A percentile compares a stretch with the other conserved stretches of the same genome.
phyloP scores from a whole-genome alignment of 2,113 vertebrate genomes.

The Bufo gargarizans region DNA sequence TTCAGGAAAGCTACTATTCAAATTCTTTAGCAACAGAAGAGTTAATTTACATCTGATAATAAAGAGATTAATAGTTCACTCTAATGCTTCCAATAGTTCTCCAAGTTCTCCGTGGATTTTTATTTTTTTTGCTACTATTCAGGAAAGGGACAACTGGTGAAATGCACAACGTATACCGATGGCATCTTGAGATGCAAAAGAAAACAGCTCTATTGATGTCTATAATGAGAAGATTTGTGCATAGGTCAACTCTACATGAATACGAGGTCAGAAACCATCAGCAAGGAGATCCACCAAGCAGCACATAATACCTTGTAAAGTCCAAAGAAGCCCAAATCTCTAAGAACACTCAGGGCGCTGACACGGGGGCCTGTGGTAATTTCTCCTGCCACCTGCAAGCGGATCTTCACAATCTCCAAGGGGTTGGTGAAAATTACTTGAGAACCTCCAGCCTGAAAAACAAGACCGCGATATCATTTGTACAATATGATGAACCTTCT shows the following conservation, averaged over 20 bases:
- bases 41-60: neutral
- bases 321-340: conserved; percentile 94
- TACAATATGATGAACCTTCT: neutral
- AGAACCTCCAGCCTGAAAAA: conserved; percentile 89
- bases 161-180: neutral
- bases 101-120: neutral
- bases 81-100: neutral
- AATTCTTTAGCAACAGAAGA: neutral
- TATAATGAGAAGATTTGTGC: neutral
- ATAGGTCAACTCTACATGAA: neutral
- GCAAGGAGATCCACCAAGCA: no score
- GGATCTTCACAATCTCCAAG: conserved; percentile 92
- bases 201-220: neutral
- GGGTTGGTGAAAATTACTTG: conserved; percentile 99
- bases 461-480: neutral
- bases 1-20: neutral
- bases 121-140: neutral
- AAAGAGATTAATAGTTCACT: neutral
- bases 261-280: neutral
- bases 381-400: conserved; percentile 88
- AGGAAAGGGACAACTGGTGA: neutral
- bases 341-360: conserved; percentile 87
- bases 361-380: conserved; percentile 95
- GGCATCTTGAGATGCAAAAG: neutral
- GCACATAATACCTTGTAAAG: conserved; percentile 88